Evolutionary conservation across 1,140 invertebrate genomes (phyloP).

Genomic region (Drosophila nikananu): DNA sequence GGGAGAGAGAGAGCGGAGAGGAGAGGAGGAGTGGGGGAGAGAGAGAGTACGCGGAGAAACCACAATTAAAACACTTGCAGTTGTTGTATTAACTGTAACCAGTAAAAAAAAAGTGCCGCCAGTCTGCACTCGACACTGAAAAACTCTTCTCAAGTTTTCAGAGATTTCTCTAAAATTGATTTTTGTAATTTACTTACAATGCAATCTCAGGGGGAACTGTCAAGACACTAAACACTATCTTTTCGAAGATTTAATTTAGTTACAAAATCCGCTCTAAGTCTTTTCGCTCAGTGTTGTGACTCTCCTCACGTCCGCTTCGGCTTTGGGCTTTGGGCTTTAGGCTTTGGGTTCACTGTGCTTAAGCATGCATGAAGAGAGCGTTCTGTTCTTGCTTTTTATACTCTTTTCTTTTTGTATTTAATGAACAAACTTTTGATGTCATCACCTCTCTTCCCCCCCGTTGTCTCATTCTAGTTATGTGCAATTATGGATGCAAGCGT

Average conservation of each 20-base stretch:
- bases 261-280: neutral
- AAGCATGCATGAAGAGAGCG: slow-evolving; percentile 75
- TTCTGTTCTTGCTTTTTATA: slow-evolving; percentile 33
- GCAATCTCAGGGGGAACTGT: too few relatives aligned
- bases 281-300: neutral
- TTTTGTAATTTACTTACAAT: neutral
- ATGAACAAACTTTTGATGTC: slow-evolving; percentile 70
- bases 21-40: neutral
- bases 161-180: neutral
- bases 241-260: neutral
- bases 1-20: neutral
- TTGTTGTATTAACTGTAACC: slow-evolving; percentile 41
- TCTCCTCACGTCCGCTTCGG: slow-evolving; percentile 14
- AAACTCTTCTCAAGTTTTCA: neutral
- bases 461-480: slow-evolving; percentile 10
- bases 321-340: slow-evolving; percentile 22
- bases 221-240: too few relatives aligned
- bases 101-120: slow-evolving; percentile 24
- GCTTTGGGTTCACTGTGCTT: slow-evolving; percentile 43
- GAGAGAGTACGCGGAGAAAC: neutral
- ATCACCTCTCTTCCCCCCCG: neutral
- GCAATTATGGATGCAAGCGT: slow-evolving; percentile 34
- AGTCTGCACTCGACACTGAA: slow-evolving; percentile 8
- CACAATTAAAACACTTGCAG: slow-evolving; percentile 47
- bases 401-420: slow-evolving; percentile 44